Base-by-base conservation (phyloP, 2,797 vertebrate species). In the Miichthys miiuy region DNA sequence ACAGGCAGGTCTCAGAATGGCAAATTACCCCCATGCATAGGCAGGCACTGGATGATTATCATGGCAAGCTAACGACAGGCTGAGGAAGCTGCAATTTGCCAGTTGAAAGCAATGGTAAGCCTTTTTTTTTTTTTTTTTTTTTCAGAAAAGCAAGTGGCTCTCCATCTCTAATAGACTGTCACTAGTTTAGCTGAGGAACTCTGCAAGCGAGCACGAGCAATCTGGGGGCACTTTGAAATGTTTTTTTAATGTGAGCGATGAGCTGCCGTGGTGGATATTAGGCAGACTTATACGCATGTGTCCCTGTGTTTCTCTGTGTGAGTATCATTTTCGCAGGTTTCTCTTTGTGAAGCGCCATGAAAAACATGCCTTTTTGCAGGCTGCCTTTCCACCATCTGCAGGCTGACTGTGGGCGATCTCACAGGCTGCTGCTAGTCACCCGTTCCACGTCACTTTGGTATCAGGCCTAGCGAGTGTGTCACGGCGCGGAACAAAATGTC, bases 41-140 rank as follows among this genome's bases (percentile, higher is more conserved):
- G 83, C 88, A 87, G 85, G 84, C 81, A 67, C 77, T 80, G 84
- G 80, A 87, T 91, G 89, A 94, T 95, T 93, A 94, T 93, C 85
- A 79, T 86, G 83, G 88, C 77, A 87, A 88, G 86, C 91, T 90
- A 93, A 92, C 85, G 87, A 91, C 85, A 88, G 89, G 81, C 87
- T 90, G 80, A 87, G 85, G 91, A 93, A 92, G 91, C 91, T 92
- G 90, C 89, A 95, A 94, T 94, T 94, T 94, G 74, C 89, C 85
- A 81, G 88, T 90, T 92, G 92, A 93, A 94, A 92, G 92, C 80
- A 63, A 89, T 89, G 80, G 81, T 87, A 85, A 82, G 79, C 50
- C 64, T 47, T 64, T 27, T 72, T 70, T 47, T 63, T 75, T 78
- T 52, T 68, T 41, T 48, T 46, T 30, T 34, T 34, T 34, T 34